Percentiles rank a stretch among this genome's conserved stretches.
Conservation (phyloP, 2,888 invertebrate species). For the Apamea crenata region DNA sequence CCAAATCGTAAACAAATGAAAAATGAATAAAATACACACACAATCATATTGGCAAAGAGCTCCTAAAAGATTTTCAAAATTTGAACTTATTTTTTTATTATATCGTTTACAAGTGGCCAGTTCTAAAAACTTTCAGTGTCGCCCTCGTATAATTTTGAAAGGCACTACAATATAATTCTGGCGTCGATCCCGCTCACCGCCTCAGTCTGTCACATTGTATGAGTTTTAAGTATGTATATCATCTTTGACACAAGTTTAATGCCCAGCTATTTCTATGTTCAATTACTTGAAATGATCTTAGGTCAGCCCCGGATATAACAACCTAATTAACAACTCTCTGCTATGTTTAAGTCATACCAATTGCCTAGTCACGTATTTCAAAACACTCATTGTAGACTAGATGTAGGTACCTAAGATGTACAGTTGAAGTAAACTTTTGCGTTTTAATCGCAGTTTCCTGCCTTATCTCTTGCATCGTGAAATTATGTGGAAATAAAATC, state of each 20-base stretch:
- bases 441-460: slow-evolving; percentile 3
- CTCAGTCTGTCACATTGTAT: background rate
- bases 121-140: no score
- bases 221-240: background rate
- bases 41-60: no score
- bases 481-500: slow-evolving; percentile 52
- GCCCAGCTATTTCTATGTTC: background rate
- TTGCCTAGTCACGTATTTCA: slow-evolving; percentile 28
- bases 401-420: background rate
- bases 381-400: background rate
- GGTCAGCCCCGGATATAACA: background rate
- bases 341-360: background rate
- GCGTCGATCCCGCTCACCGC: background rate
- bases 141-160: slow-evolving; percentile 5
- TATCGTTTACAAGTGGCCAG: no score
- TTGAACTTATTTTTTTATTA: no score
- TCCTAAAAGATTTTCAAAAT: no score
- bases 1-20: no score
- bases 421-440: slow-evolving; percentile 1
- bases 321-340: background rate
- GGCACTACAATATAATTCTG: background rate
- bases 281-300: background rate
- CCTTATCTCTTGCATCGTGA: slow-evolving; percentile 39
- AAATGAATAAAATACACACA: no score
- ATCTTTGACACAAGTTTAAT: background rate